Evolutionary conservation across 2,113 vertebrate genomes (phyloP).

Genomic region (Leptosomus discolor): DNA sequence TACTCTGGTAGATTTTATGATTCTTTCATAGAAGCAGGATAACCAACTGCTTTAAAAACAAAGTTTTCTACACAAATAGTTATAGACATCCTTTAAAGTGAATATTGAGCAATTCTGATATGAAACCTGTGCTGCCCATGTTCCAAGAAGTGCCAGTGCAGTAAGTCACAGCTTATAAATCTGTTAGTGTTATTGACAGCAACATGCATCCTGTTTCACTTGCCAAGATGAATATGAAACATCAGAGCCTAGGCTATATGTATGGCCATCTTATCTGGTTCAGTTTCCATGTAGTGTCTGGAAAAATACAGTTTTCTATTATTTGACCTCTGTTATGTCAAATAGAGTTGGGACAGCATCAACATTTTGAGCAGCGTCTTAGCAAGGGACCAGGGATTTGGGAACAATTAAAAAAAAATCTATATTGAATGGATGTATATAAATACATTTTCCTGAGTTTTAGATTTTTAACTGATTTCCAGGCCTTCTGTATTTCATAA

Average conservation of each 20-base stretch:
- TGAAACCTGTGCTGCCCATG: not conserved
- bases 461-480: constrained; percentile 10
- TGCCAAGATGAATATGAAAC: not conserved
- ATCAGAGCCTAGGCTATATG: not conserved
- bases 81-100: not conserved
- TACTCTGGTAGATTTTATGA: not conserved
- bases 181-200: not conserved
- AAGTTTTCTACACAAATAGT: not conserved
- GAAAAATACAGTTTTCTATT: not conserved
- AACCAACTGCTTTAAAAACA: not conserved
- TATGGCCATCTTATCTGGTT: not conserved
- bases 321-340: not conserved
- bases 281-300: not conserved
- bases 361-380: not conserved
- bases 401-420: not conserved
- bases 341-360: not conserved
- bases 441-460: not conserved
- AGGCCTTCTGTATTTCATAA: constrained; percentile 53
- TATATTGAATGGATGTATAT: not conserved
- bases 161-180: not conserved
- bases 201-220: not conserved
- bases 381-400: not conserved
- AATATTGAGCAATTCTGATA: not conserved
- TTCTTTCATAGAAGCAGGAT: not conserved
- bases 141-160: not conserved